Base-by-base conservation (phyloP, 2,113 vertebrate species). In the Pachypanchax playfairii region DNA sequence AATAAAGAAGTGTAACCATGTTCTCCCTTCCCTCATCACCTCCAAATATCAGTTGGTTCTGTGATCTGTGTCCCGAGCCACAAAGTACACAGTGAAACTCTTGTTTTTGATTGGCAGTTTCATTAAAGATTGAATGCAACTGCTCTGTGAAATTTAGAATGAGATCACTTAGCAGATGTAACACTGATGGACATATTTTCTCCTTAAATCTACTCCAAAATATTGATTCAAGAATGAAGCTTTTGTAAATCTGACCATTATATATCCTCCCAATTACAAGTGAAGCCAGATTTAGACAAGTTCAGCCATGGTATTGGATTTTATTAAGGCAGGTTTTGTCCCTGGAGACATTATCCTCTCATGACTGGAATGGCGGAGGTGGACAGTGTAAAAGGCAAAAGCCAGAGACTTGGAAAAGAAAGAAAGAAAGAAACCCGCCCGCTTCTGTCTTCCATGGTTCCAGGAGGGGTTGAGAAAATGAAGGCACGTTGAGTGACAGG, bases 321-420 rank as follows among this genome's bases (percentile, higher is more conserved):
- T 82, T 64, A 77, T 86, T 74, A 86, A 86, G 68, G 74, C 48
- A n/a, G 64, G 46, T 75, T 80, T 86, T 87, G 81, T 85, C 77
- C 57, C 66, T 24, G 17, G 66, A 76, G 79, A 68, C 54, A 53
- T 17, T 4, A n/a, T 24, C 53, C 56, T 79, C 75, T 76, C 56
- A 73, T 12, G 50, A 38, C 72, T n/a, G 7, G 53, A 54, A 65
- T 7, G 43, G 66, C 41, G 54, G 42, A 72, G 67, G 75, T 75
- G 79, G 75, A 65, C 50, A 64, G 55, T 59, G 50, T 65, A 54
- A 70, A 35, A 36, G 61, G 60, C 75, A 50, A 69, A 64, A 75
- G 56, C 55, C 77, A 58, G 39, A 61, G 75, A 76, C 53, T 52
- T 1, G 21, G 3, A 13, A 1, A 48, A 24, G 17, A 3, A 39